Base-by-base conservation (phyloP, 2,888 invertebrate species). In the Luperina testacea region DNA sequence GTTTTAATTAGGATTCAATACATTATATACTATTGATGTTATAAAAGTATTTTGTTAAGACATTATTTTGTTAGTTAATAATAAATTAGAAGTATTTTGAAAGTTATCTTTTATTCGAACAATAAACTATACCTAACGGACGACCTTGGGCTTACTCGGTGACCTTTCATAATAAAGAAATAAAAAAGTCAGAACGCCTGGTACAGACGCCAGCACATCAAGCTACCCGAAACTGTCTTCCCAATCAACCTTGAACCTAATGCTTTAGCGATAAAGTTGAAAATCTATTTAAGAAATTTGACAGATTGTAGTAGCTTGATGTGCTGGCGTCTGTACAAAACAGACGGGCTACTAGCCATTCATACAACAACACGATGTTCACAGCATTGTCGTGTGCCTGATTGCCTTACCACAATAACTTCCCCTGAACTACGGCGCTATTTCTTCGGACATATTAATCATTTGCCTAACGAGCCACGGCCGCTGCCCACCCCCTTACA, bases 391-490 rank as follows among this genome's bases (percentile, higher is more conserved):
- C 61, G 72, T 51, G 73, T n/a, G 81, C 65, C 81, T 73, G 83
- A 73, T 74, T 77, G 70, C 27, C 11, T 11, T 1, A 42, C 48
- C 77, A 69, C 72, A 68, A 74, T 75, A 78, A 64, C 65, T 68
- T 71, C 57, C 48, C 72, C 64, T 67, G 63, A 38, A 77, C 42
- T 67, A 1, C 78, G 45, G 32, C 74, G 61, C 65, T 76, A 70
- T 80, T 83, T 67, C 84, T 75, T 70, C 45, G 69, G 48, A 67
- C 77, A 59, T 75, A 82, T 84, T 86, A 78, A 84, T 86, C 84
- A 86, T 83, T 78, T 83, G 71, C 75, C 67, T 84, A 83, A 86
- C 87, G 87, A 83, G 70, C 24, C 79, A 61, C 83, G 83, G 79
- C 83, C 83, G 13, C 67, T 78, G 78, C 82, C 77, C 74, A 70